Evolutionary conservation across 2,888 invertebrate species (phyloP), one percentile per base, ranked within the genome.

Genomic region (Stomorhina lunata): DNA sequence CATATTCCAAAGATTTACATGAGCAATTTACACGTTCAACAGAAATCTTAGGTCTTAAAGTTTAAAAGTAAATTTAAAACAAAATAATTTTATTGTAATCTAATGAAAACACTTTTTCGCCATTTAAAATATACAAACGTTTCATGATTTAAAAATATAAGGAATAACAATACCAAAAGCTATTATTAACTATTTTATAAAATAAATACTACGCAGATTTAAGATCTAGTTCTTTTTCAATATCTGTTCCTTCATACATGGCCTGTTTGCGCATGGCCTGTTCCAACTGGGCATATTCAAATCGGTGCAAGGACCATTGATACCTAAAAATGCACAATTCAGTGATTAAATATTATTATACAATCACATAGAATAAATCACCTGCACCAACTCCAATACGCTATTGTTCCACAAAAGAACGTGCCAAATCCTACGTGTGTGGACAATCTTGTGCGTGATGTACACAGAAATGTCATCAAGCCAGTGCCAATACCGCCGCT

Each of bases 311-410:
- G 1, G 95, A 94, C 93, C 94, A 95, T 63, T 93, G 92, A 89
- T 95, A 95, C 86, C 95, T 93, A 83, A 45, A 76, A 69, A 37
- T 22, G 34, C 27, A 7, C 22, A 27, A 20, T n/a, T n/a, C n/a
- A n/a, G n/a, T n/a, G n/a, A n/a, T n/a, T 27, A 12, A 50, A 4
- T 2, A 59, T 48, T 29, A 7, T 10, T 12, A n/a, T 10, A 10
- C 29, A 22, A 12, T 7, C 17, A 20, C 4, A 22, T 2, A n/a
- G n/a, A n/a, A 66, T 63, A 43, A 15, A 27, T 22, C 2, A 91
- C 92, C 91, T 88, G 90, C 95, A 95, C 76, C 92, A 92, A 73
- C 93, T 92, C 95, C 95, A 96, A 88, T 95, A 95, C 0, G 92
- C 86, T 84, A 95, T 85, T 5, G 95, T 95, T 32, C 94, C 92